These are phyloP conservation scores for Trichomycterus rosablanca DNA, from an alignment of 2,113 vertebrate genomes.

Conservation along the genomic window DNA sequence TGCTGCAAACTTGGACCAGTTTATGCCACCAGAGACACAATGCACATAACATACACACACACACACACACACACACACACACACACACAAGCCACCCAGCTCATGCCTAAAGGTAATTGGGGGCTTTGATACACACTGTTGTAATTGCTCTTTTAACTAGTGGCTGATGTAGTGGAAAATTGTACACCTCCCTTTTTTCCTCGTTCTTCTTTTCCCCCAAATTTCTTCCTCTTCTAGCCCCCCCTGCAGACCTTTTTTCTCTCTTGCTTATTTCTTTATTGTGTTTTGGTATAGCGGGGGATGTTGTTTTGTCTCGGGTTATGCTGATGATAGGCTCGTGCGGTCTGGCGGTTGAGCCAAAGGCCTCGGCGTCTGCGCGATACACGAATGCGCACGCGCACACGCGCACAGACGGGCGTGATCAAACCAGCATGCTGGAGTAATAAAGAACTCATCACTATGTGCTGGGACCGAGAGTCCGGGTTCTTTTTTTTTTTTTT, in stretches of 20 bases:
- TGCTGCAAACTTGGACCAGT: conserved; percentile 68
- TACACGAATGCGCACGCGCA: background rate
- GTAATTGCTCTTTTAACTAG: conserved; percentile 91
- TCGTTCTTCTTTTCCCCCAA: background rate
- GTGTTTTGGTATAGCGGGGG: conserved; percentile 26
- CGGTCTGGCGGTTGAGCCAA: conserved; percentile 21
- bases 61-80: conserved; percentile 73
- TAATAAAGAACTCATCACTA: conserved; percentile 39
- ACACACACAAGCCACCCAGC: conserved; percentile 63
- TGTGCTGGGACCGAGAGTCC: conserved; percentile 14
- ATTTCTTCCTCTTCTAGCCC: background rate
- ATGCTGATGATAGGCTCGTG: conserved; percentile 26
- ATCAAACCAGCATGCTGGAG: conserved; percentile 38
- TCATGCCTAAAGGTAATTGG: conserved; percentile 65
- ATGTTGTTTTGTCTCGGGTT: conserved; percentile 26
- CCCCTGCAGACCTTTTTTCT: background rate
- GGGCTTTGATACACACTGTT: conserved; percentile 74
- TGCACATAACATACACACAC: conserved; percentile 49
- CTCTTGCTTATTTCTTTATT: conserved; percentile 2
- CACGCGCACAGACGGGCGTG: conserved; percentile 15
- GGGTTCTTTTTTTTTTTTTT: no score
- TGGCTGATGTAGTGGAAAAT: conserved; percentile 92
- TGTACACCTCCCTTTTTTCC: conserved; percentile 59
- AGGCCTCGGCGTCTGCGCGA: conserved; percentile 17
- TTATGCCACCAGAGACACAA: conserved; percentile 78